phyloP scores from a whole-genome alignment of 2,797 vertebrate genomes.

The Morus bassanus region DNA sequence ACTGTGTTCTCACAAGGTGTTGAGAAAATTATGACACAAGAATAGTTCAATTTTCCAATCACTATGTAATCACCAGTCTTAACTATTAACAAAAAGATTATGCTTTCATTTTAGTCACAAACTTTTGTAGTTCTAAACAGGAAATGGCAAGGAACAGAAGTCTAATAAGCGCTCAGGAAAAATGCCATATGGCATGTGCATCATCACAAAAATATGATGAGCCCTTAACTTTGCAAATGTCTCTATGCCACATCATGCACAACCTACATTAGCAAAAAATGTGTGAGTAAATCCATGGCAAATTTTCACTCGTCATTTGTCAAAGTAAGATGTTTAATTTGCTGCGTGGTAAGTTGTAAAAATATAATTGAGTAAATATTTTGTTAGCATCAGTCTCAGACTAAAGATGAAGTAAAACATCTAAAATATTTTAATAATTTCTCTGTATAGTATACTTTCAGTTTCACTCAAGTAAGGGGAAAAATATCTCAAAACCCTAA shows the following conservation, averaged over 20 bases:
- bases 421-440: background rate
- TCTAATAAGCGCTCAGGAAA: conserved; percentile 7
- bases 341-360: background rate
- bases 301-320: background rate
- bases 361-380: background rate
- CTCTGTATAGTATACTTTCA: background rate
- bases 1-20: background rate
- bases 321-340: background rate
- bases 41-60: background rate
- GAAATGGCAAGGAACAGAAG: conserved; percentile 31
- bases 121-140: conserved; percentile 35
- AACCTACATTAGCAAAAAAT: conserved; percentile 14
- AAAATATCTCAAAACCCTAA: background rate
- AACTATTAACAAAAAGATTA: background rate
- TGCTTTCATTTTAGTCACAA: background rate
- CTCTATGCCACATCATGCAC: background rate
- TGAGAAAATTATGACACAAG: background rate
- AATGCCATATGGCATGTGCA: background rate
- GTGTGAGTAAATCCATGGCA: background rate
- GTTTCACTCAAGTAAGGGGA: background rate
- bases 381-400: background rate
- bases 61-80: background rate
- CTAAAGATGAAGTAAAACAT: background rate
- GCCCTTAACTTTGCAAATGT: background rate
- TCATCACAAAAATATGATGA: background rate